These are phyloP conservation scores for Solea senegalensis DNA, from an alignment of 2,113 vertebrate species.

Conservation along the genomic window DNA sequence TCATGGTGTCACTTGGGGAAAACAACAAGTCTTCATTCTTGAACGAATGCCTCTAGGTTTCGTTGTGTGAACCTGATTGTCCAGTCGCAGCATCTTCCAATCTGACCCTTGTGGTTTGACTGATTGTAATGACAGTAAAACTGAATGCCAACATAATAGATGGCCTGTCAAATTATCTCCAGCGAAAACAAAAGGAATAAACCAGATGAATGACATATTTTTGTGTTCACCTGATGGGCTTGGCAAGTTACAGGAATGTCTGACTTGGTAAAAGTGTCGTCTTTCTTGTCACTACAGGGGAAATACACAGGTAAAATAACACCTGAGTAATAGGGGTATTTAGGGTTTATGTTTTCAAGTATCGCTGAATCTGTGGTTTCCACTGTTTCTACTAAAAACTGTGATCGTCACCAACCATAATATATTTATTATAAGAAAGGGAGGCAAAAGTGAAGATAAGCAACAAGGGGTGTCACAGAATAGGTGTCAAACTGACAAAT, in stretches of 20 bases:
- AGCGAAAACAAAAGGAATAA: slow-evolving; percentile 25
- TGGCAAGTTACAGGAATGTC: slow-evolving; percentile 31
- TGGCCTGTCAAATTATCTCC: slow-evolving; percentile 17
- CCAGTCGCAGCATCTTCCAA: neutral
- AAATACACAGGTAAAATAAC: slow-evolving; percentile 10
- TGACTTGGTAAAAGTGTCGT: slow-evolving; percentile 18
- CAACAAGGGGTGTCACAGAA: neutral
- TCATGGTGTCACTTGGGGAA: no score
- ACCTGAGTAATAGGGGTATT: slow-evolving; percentile 3
- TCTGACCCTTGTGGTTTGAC: slow-evolving; percentile 9
- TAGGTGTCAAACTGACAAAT: neutral
- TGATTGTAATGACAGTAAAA: slow-evolving; percentile 15
- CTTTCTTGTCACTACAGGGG: neutral
- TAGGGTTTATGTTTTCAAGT: neutral
- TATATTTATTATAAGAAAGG: neutral
- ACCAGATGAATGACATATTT: slow-evolving; percentile 61
- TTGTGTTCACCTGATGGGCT: slow-evolving; percentile 18
- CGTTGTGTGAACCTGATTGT: slow-evolving; percentile 31
- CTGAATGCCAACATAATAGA: neutral
- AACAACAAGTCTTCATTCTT: no score
- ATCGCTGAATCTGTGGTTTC: neutral
- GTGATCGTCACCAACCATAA: neutral
- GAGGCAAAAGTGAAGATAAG: neutral
- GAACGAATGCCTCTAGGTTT: no score
- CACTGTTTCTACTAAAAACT: slow-evolving; percentile 23